These are phyloP conservation scores for Poeciliopsis turneri DNA, from an alignment of 2,797 vertebrate species.

Conservation along the genomic window DNA sequence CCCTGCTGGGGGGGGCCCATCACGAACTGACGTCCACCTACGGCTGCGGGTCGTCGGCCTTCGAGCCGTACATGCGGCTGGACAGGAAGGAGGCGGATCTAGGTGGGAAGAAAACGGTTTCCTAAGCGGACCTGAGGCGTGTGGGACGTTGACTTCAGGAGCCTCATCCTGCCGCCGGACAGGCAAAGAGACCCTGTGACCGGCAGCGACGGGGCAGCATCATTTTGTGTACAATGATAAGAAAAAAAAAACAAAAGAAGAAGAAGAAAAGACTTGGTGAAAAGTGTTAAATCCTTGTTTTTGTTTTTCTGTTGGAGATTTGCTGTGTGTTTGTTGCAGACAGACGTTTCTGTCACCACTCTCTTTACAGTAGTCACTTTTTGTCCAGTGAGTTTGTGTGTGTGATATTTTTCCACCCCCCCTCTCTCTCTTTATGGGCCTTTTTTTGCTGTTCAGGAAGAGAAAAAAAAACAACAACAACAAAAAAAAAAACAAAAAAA, in stretches of 20 bases:
- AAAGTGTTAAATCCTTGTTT: slow-evolving; percentile 28
- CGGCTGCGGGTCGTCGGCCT: slow-evolving; percentile 88
- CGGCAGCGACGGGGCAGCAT: slow-evolving; percentile 26
- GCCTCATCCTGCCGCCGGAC: slow-evolving; percentile 3
- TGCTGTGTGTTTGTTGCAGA: slow-evolving; percentile 61
- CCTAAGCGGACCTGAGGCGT: slow-evolving; percentile 70
- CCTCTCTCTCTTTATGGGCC: slow-evolving; percentile 65
- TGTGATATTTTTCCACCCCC: not conserved
- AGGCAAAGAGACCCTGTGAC: slow-evolving; percentile 14
- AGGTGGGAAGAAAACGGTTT: slow-evolving; percentile 84
- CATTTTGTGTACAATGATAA: slow-evolving; percentile 60
- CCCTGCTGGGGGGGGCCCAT: slow-evolving; percentile 82
- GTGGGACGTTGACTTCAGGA: not conserved
- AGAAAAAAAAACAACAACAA: slow-evolving; percentile 16
- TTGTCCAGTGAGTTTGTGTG: slow-evolving; percentile 62
- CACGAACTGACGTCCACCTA: slow-evolving; percentile 84
- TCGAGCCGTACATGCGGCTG: slow-evolving; percentile 91
- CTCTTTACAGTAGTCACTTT: slow-evolving; percentile 68
- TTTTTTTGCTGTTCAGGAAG: slow-evolving; percentile 72
- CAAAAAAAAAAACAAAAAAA: too few species aligned
- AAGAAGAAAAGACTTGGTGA: slow-evolving; percentile 51
- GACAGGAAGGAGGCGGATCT: slow-evolving; percentile 83
- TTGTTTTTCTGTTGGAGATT: slow-evolving; percentile 60
- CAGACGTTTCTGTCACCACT: slow-evolving; percentile 62
- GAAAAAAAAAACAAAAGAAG: slow-evolving; percentile 56